Evolutionary conservation across 1,140 invertebrate genomes (phyloP).

Genomic region (Drosophila jambulina): DNA sequence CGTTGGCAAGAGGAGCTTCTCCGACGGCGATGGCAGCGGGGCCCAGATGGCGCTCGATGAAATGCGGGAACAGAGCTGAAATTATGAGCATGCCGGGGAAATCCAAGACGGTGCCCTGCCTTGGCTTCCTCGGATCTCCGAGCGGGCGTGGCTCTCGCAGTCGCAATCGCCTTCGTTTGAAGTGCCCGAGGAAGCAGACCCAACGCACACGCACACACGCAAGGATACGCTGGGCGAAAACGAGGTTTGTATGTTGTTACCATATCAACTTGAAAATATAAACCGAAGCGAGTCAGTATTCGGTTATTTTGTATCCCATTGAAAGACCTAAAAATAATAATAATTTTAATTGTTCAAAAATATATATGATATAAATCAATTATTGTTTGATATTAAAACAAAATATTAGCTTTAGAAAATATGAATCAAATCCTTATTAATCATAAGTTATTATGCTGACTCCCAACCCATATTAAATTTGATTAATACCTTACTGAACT

Average conservation of each 20-base stretch:
- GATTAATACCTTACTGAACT: background rate
- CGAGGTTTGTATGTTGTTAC: background rate
- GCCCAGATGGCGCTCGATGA: conserved; percentile 10
- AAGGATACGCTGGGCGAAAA: background rate
- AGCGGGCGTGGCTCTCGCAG: conserved; percentile 61
- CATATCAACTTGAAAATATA: background rate
- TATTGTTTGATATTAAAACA: background rate
- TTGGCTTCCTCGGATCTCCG: conserved; percentile 25
- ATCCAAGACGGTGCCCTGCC: conserved; percentile 53
- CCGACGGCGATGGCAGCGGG: background rate
- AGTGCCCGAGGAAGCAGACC: conserved; percentile 58
- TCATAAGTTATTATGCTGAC: no score
- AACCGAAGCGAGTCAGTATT: background rate
- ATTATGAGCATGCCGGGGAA: conserved; percentile 73
- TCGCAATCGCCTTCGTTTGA: conserved; percentile 60
- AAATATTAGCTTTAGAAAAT: background rate
- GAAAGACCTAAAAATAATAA: background rate
- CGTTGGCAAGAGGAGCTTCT: conserved; percentile 36
- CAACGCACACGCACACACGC: conserved; percentile 28
- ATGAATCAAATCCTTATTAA: no score
- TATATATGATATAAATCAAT: no score
- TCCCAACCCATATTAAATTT: no score
- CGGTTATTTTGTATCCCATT: background rate
- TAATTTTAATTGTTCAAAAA: no score
- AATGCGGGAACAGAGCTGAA: conserved; percentile 52